Conservation (phyloP, 2,797 vertebrate species). For the Cyprinella venusta region DNA sequence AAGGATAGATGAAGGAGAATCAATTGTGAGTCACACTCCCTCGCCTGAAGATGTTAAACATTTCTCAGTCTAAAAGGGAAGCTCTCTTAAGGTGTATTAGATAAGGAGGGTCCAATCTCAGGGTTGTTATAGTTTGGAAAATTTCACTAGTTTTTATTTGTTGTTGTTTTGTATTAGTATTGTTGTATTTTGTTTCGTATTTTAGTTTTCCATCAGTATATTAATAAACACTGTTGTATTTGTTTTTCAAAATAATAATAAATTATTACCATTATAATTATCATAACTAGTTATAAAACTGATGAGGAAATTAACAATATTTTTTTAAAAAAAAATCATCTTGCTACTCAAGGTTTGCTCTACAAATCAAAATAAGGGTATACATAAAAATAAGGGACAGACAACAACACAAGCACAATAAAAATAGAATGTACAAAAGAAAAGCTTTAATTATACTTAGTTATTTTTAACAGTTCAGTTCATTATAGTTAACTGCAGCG, state of each 20-base stretch:
- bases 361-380: neutral
- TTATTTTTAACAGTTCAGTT: neutral
- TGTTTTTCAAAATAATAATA: neutral
- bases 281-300: neutral
- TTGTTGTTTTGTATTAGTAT: too few relatives aligned
- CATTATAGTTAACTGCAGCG: neutral
- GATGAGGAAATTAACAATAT: neutral
- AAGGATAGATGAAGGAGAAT: constrained; percentile 22
- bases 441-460: neutral
- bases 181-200: neutral
- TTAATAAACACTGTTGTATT: neutral
- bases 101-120: neutral
- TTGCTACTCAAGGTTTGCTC: neutral
- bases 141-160: neutral
- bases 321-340: neutral
- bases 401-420: neutral
- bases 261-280: neutral
- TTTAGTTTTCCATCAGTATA: neutral
- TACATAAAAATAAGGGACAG: neutral
- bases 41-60: constrained; percentile 43
- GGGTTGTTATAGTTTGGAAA: neutral
- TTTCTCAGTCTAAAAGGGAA: constrained; percentile 24
- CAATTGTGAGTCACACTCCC: constrained; percentile 46
- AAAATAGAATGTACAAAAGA: neutral
- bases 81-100: constrained; percentile 30